These are phyloP conservation scores for Hartigia nigra DNA, from an alignment of 2,888 invertebrate species.

Conservation along the genomic window DNA sequence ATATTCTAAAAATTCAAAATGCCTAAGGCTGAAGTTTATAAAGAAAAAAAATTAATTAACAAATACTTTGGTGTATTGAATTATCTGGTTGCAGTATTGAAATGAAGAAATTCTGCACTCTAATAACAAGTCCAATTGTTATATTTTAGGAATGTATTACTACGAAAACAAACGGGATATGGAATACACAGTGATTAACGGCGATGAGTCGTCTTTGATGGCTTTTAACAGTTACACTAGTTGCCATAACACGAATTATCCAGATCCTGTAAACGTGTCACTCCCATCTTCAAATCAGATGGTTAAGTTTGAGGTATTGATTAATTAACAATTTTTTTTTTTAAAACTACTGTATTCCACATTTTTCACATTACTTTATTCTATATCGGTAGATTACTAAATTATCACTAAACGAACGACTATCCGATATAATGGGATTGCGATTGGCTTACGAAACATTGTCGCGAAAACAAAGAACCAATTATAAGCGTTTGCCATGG, in stretches of 20 bases:
- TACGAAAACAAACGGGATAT: constrained; percentile 38
- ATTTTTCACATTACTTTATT: not conserved
- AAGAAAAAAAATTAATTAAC: constrained; percentile 4
- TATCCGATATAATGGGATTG: constrained; percentile 49
- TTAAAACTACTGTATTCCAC: not conserved
- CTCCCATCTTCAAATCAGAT: constrained; percentile 37
- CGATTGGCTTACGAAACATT: constrained; percentile 53
- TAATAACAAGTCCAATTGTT: constrained; percentile 1
- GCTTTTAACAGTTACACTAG: constrained; percentile 36
- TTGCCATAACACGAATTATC: constrained; percentile 34
- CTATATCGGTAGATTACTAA: not conserved
- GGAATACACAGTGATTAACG: constrained; percentile 22
- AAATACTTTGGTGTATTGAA: not conserved
- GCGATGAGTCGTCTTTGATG: constrained; percentile 17
- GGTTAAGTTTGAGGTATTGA: constrained; percentile 37
- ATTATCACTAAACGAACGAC: constrained; percentile 46
- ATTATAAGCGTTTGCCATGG: constrained; percentile 43
- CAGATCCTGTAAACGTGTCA: constrained; percentile 27
- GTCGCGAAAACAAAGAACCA: constrained; percentile 29
- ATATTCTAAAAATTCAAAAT: not conserved
- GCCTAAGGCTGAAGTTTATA: not conserved
- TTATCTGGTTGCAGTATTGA: constrained; percentile 9
- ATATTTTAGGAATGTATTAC: constrained; percentile 42
- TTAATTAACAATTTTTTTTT: not conserved
- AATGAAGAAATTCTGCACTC: not conserved